Conservation (phyloP, 2,113 vertebrate genomes). For the Microtus pennsylvanicus region DNA sequence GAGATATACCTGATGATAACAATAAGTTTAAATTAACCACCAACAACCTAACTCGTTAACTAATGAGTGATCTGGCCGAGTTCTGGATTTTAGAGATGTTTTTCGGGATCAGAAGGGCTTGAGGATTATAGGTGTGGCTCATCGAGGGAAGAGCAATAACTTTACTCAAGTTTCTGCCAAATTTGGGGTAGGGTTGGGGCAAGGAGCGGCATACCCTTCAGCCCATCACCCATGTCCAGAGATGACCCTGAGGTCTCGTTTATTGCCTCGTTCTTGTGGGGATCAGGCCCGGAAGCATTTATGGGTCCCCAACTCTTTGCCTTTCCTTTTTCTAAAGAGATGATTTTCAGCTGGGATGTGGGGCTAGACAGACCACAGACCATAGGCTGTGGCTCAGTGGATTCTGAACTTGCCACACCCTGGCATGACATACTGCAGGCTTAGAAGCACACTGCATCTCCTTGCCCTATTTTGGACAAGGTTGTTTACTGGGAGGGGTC, state of each 20-base stretch:
- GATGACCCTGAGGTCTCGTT: neutral
- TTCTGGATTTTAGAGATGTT: neutral
- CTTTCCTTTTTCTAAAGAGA: neutral
- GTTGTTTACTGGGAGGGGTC: neutral
- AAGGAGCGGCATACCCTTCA: neutral
- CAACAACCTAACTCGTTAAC: conserved; percentile 29
- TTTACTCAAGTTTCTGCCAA: neutral
- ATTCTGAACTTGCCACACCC: neutral
- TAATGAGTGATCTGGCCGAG: conserved; percentile 46
- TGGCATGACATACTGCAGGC: neutral
- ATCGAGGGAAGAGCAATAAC: neutral
- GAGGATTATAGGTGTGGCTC: neutral
- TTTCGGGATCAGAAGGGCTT: neutral
- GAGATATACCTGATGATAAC: conserved; percentile 42
- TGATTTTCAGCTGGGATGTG: neutral
- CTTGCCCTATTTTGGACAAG: neutral
- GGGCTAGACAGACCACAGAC: neutral
- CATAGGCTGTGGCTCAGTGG: neutral
- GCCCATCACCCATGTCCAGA: neutral
- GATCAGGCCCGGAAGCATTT: neutral
- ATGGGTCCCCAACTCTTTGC: neutral
- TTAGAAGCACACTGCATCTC: neutral
- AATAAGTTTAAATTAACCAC: conserved; percentile 12
- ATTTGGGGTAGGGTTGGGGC: neutral
- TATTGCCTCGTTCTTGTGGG: neutral